Evolutionary conservation across 2,888 invertebrate species (phyloP).

Genomic region (Podotricha telesiphe): DNA sequence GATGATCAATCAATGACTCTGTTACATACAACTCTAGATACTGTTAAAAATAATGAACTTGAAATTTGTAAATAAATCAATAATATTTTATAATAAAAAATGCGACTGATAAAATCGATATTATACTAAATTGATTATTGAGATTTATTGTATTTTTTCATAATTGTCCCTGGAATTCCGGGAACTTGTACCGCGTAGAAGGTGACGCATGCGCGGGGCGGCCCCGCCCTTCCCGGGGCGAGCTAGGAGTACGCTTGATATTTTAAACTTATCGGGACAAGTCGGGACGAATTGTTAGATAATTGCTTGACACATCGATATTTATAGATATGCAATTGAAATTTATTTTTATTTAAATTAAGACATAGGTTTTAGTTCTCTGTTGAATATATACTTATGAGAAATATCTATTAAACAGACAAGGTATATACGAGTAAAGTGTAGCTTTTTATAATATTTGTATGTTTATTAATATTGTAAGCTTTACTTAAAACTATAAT

Average conservation of each 20-base stretch:
- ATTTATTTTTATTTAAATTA: too few relatives aligned
- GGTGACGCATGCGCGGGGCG: constrained; percentile 64
- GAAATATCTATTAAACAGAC: too few relatives aligned
- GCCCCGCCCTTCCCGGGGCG: constrained; percentile 76
- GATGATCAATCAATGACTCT: background rate
- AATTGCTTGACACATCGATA: constrained; percentile 43
- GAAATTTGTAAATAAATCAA: background rate
- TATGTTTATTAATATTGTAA: too few relatives aligned
- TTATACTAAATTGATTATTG: constrained; percentile 6
- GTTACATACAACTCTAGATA: background rate
- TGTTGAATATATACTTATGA: too few relatives aligned
- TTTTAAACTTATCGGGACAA: constrained; percentile 59
- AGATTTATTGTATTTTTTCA: constrained; percentile 16
- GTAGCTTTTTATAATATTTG: too few relatives aligned
- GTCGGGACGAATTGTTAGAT: constrained; percentile 45
- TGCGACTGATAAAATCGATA: constrained; percentile 11
- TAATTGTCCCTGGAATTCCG: constrained; percentile 61
- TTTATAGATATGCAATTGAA: constrained; percentile 16
- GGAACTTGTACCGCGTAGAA: constrained; percentile 49
- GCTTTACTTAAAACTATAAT: too few relatives aligned
- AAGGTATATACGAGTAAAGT: too few relatives aligned
- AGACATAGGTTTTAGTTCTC: too few relatives aligned
- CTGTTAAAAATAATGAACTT: background rate
- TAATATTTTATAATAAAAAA: background rate
- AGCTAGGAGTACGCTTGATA: constrained; percentile 56